Conservation (phyloP, 2,797 vertebrate genomes). For the Lemur catta region DNA sequence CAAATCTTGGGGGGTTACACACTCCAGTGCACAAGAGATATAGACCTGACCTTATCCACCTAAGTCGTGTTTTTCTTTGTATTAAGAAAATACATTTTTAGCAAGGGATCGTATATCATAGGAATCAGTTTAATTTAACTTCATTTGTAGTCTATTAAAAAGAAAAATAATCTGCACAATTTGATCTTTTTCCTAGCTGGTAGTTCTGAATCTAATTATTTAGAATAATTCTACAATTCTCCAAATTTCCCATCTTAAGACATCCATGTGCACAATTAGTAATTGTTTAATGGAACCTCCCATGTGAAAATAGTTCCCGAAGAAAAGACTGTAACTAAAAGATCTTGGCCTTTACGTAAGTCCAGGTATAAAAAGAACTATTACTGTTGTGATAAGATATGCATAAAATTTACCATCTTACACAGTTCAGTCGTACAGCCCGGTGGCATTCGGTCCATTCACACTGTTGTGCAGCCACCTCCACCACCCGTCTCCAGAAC, state of each 20-base stretch:
- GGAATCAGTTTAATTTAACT: neutral
- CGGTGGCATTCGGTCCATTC: fast-evolving
- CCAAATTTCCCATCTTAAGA: neutral
- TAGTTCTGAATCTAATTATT: neutral
- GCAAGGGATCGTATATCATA: neutral
- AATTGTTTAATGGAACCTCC: neutral
- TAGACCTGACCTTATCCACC: neutral
- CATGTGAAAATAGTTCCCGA: neutral
- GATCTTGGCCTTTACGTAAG: neutral
- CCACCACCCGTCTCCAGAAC: no score
- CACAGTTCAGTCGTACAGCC: neutral
- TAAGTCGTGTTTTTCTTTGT: neutral
- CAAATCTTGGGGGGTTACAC: neutral
- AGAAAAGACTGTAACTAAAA: neutral
- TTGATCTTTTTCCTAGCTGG: neutral
- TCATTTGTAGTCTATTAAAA: neutral
- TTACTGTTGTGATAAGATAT: neutral
- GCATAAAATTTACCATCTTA: fast-evolving
- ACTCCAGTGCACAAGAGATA: neutral
- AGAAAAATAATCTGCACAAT: neutral
- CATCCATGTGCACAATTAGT: neutral
- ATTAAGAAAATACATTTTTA: neutral
- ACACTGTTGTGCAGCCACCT: fast-evolving
- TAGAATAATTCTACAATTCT: neutral
- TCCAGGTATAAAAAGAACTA: neutral